Base-by-base conservation (phyloP, 2,797 vertebrate species). In the Ambastaia sidthimunki region DNA sequence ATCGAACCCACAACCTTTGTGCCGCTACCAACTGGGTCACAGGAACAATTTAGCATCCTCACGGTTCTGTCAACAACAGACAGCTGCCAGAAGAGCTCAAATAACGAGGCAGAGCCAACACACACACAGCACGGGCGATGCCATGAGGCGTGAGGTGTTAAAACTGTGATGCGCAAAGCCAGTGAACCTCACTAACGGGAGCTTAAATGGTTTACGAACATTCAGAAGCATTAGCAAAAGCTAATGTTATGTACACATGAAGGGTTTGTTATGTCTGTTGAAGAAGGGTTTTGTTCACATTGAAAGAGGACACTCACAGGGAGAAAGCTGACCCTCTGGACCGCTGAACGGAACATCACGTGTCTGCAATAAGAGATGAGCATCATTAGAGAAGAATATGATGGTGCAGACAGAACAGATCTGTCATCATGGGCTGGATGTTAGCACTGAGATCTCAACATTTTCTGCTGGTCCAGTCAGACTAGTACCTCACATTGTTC, bases 301-400 rank as follows among this genome's bases (percentile, higher is more conserved):
- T 80, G 67, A 85, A 89, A 91, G 74, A 72, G 86, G 90, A 90
- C 90, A 94, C 95, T 96, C 90, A 96, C 94, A 76, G 93, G 93
- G 69, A 70, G 89, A 88, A 95, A 96, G 86, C 89, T 92, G 88
- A 93, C 90, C 83, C 94, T 93, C 44, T 85, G 89, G 74, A 95
- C 95, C 41, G 85, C 73, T 55, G 94, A 96, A 76, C 89, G 92
- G 92, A 96, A 95, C 89, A 93, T 91, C n/a, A 89, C 91, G 84
- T 91, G 91, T 88, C 95, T 94, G 83, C 81, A 80, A 88, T 78
- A 71, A 78, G 87, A 87, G 81, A 76, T 66, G 73, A 71, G 67
- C 31, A 44, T 69, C 71, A 78, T 63, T 34, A 72, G 50, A 54
- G 68, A 79, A 77, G 48, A 79, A 80, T 47, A 41, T 67, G 48